Base-by-base conservation (phyloP, 2,113 vertebrate genomes). In the Sula dactylatra region DNA sequence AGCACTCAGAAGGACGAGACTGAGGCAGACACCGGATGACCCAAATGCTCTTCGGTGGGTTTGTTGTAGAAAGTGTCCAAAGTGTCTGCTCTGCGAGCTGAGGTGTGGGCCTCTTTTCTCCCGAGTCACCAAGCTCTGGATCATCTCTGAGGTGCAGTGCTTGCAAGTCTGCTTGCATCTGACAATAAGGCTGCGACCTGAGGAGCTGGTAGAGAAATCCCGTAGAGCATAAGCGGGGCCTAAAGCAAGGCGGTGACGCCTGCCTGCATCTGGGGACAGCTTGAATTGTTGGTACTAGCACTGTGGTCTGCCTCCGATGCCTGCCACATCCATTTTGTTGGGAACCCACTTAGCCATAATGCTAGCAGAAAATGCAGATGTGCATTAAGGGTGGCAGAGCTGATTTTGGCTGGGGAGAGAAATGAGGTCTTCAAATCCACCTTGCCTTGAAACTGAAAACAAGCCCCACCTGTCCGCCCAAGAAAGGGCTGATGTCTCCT, bases 391-490 rank as follows among this genome's bases (percentile, higher is more conserved):
- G 7, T 79, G 78, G 61, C 82, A 84, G 32, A 87, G 52, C 65
- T 79, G 78, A 34, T 78, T 62, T 62, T 90, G 84, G 38, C 65
- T 62, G 29, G 59, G 32, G 38, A 64, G 29, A 55, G 61, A 82
- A 73, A 45, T 4, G 16, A 79, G 71, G 21, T 38, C 56, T 92
- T 77, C 36, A 55, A 50, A 47, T 38, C 56, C 32, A 50, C 58
- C 66, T 86, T 44, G 42, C 62, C 47, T 67, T 80, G n/a, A 45
- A 86, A 55, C 22, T 69, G 61, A 26, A 67, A 80, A 69, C 1
- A 4, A 7, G 7, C 6, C 6, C 20, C 11, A 11, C 20, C 7
- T 2, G 1, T 6, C 6, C 1, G 19, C 12, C 27, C 0, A 0
- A 31, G 47, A 56, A 34, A 59, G 38, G 56, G 18, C 16, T 71